Evolutionary conservation across 2,113 vertebrate genomes (phyloP).

Genomic region (Tauraco erythrolophus): DNA sequence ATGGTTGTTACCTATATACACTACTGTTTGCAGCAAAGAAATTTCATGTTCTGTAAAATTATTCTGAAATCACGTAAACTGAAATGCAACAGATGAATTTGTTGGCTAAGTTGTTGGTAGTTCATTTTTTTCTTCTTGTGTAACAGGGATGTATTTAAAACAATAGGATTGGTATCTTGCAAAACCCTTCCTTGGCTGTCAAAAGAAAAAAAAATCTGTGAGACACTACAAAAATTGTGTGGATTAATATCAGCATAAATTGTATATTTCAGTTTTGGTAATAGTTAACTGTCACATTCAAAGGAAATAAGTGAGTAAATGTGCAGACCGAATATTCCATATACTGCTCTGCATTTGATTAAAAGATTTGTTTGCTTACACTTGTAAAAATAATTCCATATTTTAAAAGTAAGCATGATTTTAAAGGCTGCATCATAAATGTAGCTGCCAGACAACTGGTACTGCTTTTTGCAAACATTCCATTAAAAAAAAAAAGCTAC

Average conservation of each 20-base stretch:
- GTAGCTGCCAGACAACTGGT: neutral
- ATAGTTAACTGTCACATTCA: neutral
- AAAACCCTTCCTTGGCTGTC: neutral
- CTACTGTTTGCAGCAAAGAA: neutral
- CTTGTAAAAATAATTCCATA: neutral
- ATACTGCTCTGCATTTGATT: neutral
- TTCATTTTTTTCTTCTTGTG: neutral
- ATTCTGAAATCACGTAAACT: neutral
- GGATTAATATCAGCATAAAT: neutral
- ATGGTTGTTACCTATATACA: neutral
- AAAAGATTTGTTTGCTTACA: neutral
- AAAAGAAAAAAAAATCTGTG: neutral
- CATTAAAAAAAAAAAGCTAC: neutral
- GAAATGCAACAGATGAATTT: neutral
- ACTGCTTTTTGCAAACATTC: neutral
- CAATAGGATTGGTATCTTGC: neutral
- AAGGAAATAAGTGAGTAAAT: neutral
- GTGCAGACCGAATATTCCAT: neutral
- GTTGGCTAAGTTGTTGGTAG: neutral
- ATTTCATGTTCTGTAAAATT: neutral
- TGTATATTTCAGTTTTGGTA: neutral
- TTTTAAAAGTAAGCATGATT: neutral
- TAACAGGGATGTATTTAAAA: neutral
- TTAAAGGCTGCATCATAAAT: neutral
- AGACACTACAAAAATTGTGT: neutral